phyloP scores from a whole-genome alignment of 2,113 vertebrate species.

The Taurulus bubalis region DNA sequence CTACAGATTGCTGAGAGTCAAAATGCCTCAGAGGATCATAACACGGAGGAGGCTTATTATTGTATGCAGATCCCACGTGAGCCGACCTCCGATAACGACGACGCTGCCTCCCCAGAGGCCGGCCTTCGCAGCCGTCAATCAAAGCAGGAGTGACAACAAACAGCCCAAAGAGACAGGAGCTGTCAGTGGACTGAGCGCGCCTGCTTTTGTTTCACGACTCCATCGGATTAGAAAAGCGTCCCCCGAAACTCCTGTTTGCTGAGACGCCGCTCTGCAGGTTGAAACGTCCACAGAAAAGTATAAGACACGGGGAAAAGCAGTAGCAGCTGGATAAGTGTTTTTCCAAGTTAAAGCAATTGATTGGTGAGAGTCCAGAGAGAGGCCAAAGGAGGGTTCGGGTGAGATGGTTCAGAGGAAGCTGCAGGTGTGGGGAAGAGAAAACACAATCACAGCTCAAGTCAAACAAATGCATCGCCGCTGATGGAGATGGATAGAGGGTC shows the following conservation, averaged over 20 bases:
- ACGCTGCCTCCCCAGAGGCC: slow-evolving; percentile 37
- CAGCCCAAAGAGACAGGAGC: slow-evolving; percentile 49
- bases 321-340: slow-evolving; percentile 72
- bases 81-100: slow-evolving; percentile 47
- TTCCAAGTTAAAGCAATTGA: slow-evolving; percentile 74
- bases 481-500: slow-evolving; percentile 83
- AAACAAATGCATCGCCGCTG: slow-evolving; percentile 76
- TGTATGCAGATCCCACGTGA: slow-evolving; percentile 55
- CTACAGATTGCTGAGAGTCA: slow-evolving; percentile 64
- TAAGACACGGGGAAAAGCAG: slow-evolving; percentile 52
- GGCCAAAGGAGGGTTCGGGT: slow-evolving; percentile 14
- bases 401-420: slow-evolving; percentile 73
- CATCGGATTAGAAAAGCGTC: slow-evolving; percentile 22
- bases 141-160: slow-evolving; percentile 61
- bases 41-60: slow-evolving; percentile 57
- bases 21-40: slow-evolving; percentile 58
- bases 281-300: slow-evolving; percentile 35
- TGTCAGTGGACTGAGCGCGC: slow-evolving; percentile 28
- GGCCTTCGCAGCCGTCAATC: slow-evolving; percentile 61
- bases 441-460: slow-evolving; percentile 83
- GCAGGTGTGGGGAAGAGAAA: slow-evolving; percentile 84
- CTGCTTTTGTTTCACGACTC: slow-evolving; percentile 36
- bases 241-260: slow-evolving; percentile 4
- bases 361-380: slow-evolving; percentile 59
- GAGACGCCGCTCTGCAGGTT: slow-evolving; percentile 28